Conservation (phyloP, 2,797 vertebrate species). For the Vultur gryphus region DNA sequence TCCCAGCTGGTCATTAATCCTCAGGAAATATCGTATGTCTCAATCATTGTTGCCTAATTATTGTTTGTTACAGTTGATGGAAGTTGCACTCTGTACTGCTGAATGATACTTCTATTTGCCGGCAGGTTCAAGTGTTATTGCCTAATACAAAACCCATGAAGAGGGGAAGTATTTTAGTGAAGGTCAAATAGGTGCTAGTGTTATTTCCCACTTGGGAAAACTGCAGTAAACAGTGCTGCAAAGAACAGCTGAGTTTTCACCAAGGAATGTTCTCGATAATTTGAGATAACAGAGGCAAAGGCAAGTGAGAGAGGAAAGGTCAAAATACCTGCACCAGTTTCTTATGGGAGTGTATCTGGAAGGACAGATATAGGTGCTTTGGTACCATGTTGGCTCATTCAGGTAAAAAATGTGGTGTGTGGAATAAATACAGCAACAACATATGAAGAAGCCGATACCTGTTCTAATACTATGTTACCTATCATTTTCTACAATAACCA, state of each 20-base stretch:
- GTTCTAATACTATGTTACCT: not conserved
- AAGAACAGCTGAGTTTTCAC: slow-evolving; percentile 58
- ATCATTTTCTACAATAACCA: not conserved
- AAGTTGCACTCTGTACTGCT: slow-evolving; percentile 52
- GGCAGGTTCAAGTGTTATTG: slow-evolving; percentile 39
- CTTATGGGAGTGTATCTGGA: not conserved
- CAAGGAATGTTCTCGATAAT: slow-evolving; percentile 40
- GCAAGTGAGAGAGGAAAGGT: slow-evolving; percentile 25
- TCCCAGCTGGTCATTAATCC: slow-evolving; percentile 55
- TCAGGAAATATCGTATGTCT: slow-evolving; percentile 59
- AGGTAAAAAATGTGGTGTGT: not conserved
- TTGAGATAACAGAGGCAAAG: slow-evolving; percentile 50
- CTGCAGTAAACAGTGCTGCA: slow-evolving; percentile 36
- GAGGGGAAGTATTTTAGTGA: slow-evolving; percentile 32
- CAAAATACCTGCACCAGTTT: slow-evolving; percentile 16
- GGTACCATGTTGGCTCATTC: not conserved
- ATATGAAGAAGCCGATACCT: not conserved
- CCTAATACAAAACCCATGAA: slow-evolving; percentile 12
- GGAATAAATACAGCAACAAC: not conserved
- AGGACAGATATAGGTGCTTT: not conserved
- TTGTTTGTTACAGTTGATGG: slow-evolving; percentile 48
- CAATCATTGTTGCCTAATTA: slow-evolving; percentile 62
- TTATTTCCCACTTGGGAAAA: slow-evolving; percentile 19
- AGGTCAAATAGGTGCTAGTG: slow-evolving; percentile 19
- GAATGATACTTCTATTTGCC: slow-evolving; percentile 37